Base-by-base conservation (phyloP, 2,113 vertebrate species). In the Odocoileus hemionus region DNA sequence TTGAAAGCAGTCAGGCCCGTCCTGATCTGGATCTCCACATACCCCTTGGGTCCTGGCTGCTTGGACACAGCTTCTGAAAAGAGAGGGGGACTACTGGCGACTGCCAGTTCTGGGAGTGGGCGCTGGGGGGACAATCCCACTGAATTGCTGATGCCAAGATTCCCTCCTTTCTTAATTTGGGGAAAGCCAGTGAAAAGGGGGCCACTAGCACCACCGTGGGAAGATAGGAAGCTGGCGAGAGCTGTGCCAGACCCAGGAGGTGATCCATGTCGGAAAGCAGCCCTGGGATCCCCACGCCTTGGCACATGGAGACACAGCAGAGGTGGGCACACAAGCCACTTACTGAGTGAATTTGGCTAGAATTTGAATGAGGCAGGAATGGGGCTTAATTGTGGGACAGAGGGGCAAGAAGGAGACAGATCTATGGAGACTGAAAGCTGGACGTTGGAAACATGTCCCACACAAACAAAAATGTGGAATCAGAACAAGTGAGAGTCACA, bases 1-100 rank as follows among this genome's bases (percentile, higher is more conserved):
- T 97, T 70, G 57, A 89, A 97, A 98, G 96, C 86, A 25, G 86
- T 92, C 83, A 23, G 61, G 93, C 89, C 93, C 96, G 92, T 82
- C 89, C 61, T 96, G 92, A 97, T 85, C 89, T 89, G 87, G 79
- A 84, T 95, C 92, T 97, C 60, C 23, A 33, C 47, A 58, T 50
- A 61, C 83, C 36, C 55, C 57, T 64, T 57, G 50, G 76, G 83
- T 70, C n/a, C 78, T 85, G 47, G 61, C 82, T 91, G 91, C n/a
- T 64, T 64, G 52, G 47, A 94, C 78, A 55, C 5, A 3, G 39
- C 52, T 91, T 93, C 13, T 11, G 55, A 36, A 74, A 94, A 79
- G 74, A 33, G 13, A 25, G 17, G 26, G 30, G 25, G n/a, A 7
- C 45, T 89, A 74, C 33, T 45, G 64, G 92, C n/a, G 33, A 89